phyloP scores from a whole-genome alignment of 2,888 invertebrate species.

The Drosophila limbata region DNA sequence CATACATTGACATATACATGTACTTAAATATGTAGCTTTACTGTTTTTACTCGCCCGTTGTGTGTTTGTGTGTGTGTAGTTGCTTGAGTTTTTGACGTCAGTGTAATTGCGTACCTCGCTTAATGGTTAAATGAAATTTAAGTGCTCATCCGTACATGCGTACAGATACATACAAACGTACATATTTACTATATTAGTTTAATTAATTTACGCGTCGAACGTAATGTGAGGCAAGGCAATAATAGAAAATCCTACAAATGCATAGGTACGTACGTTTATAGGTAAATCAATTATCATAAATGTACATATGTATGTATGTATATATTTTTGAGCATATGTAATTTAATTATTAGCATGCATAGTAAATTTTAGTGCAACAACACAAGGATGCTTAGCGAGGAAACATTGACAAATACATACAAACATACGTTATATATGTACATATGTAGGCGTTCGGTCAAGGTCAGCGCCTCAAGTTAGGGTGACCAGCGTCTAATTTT shows the following conservation, averaged over 20 bases:
- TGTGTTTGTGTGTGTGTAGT: neutral
- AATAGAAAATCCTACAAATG: neutral
- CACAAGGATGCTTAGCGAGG: neutral
- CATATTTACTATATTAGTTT: slow-evolving; percentile 28
- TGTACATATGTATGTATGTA: too few relatives aligned
- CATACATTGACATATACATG: neutral
- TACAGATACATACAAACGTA: neutral
- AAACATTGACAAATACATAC: neutral
- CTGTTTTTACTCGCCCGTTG: neutral
- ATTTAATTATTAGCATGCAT: neutral
- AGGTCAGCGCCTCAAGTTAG: slow-evolving; percentile 50
- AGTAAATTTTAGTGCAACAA: neutral
- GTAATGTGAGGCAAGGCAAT: slow-evolving; percentile 1
- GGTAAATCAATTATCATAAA: neutral
- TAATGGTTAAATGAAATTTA: slow-evolving; percentile 20
- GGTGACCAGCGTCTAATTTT: slow-evolving; percentile 17
- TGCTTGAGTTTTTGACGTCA: slow-evolving; percentile 10
- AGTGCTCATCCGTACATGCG: slow-evolving; percentile 6
- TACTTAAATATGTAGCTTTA: neutral
- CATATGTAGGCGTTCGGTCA: slow-evolving; percentile 20
- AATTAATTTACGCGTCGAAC: slow-evolving; percentile 44
- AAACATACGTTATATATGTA: neutral
- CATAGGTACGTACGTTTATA: neutral
- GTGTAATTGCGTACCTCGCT: slow-evolving; percentile 13
- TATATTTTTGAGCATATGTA: neutral